Percentiles rank a stretch among this genome's conserved stretches.
These are phyloP conservation scores for Salpingus planirostris DNA, from an alignment of 2,888 invertebrate genomes.

Conservation along the genomic window DNA sequence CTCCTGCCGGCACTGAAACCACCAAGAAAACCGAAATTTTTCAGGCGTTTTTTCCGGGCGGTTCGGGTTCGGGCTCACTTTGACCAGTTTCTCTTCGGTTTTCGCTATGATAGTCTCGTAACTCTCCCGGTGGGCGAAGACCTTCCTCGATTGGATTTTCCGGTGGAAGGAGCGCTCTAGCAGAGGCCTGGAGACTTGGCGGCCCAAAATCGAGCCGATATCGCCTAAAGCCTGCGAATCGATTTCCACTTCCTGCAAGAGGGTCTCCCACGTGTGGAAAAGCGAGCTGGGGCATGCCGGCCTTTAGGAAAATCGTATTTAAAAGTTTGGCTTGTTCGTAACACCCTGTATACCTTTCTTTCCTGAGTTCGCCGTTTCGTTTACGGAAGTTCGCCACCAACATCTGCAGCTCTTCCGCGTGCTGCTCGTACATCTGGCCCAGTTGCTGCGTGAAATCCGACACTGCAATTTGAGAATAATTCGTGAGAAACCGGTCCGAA, in stretches of 20 bases:
- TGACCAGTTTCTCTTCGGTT: constrained; percentile 69
- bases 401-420: constrained; percentile 77
- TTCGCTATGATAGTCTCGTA: constrained; percentile 82
- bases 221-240: constrained; percentile 81
- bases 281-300: constrained; percentile 71
- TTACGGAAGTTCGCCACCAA: constrained; percentile 81
- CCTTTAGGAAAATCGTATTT: constrained; percentile 41
- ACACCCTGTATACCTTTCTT: constrained; percentile 64
- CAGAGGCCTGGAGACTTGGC: constrained; percentile 71
- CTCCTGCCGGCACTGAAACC: constrained; percentile 70
- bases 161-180: constrained; percentile 81
- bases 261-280: constrained; percentile 84
- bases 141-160: constrained; percentile 84
- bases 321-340: constrained; percentile 1
- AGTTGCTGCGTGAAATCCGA: constrained; percentile 86
- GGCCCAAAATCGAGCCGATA: constrained; percentile 69
- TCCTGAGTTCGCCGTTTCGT: constrained; percentile 74
- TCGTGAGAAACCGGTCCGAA: too few species aligned
- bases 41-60: background rate
- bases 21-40: too few species aligned
- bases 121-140: constrained; percentile 83
- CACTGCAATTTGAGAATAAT: too few species aligned
- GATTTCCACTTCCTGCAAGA: constrained; percentile 84
- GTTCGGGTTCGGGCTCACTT: constrained; percentile 43
- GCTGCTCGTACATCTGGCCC: constrained; percentile 81